A percentile compares a stretch with the other conserved stretches of the same genome.
Conservation (phyloP, 2,113 vertebrate genomes). For the Elaphurus davidianus region DNA sequence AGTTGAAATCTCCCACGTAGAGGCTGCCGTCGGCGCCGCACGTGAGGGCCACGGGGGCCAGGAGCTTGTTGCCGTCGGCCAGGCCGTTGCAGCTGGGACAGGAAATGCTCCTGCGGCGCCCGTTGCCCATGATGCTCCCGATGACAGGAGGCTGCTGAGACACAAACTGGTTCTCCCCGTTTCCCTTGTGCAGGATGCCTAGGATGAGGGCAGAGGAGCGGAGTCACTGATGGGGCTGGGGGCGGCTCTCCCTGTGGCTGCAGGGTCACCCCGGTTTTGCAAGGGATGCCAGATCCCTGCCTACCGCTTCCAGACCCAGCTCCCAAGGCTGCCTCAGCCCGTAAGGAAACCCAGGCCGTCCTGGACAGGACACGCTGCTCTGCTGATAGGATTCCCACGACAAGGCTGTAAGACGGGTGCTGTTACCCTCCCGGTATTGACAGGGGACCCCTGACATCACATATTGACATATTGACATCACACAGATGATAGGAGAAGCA, state of each 20-base stretch:
- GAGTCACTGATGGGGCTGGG: not conserved
- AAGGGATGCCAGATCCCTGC: not conserved
- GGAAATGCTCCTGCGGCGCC: slow-evolving; percentile 95
- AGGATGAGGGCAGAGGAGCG: not conserved
- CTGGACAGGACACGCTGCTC: not conserved
- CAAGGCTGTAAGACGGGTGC: not conserved
- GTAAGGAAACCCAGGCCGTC: not conserved
- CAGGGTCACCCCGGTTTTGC: not conserved
- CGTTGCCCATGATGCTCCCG: slow-evolving; percentile 97
- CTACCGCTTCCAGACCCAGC: not conserved
- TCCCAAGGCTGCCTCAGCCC: not conserved
- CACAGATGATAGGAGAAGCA: fast-evolving
- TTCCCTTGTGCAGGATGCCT: slow-evolving; percentile 99
- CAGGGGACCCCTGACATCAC: too few species aligned
- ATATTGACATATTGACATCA: not conserved
- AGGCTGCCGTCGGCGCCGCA: slow-evolving; percentile 96
- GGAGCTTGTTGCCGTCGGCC: slow-evolving; percentile 97
- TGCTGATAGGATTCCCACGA: not conserved
- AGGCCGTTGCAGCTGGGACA: slow-evolving; percentile 99
- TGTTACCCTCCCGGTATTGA: not conserved
- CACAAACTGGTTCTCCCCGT: slow-evolving; percentile 97
- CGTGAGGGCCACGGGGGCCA: slow-evolving; percentile 94
- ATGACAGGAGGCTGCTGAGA: slow-evolving; percentile 98
- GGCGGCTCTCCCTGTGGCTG: not conserved
- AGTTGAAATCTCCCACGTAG: slow-evolving; percentile 99